Evolutionary conservation across 2,113 vertebrate species (phyloP).

Genomic region (Rostratula benghalensis): DNA sequence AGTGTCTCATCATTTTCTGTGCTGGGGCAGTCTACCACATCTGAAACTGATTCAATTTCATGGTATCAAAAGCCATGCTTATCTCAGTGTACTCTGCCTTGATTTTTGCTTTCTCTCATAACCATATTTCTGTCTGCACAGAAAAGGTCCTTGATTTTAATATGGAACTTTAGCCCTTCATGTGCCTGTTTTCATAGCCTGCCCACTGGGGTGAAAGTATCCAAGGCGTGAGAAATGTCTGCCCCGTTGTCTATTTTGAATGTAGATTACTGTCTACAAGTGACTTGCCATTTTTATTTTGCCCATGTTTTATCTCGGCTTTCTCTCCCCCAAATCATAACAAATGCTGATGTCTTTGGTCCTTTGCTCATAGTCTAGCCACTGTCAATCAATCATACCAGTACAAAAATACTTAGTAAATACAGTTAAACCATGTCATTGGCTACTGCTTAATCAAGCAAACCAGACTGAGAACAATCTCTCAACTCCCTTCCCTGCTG

Average conservation of each 20-base stretch:
- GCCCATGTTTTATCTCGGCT: not conserved
- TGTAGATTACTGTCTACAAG: conserved; percentile 43
- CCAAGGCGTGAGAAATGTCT: conserved; percentile 44
- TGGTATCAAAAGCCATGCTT: not conserved
- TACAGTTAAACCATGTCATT: not conserved
- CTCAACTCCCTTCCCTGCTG: not conserved
- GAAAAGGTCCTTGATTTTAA: conserved; percentile 17
- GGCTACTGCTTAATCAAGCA: conserved; percentile 23
- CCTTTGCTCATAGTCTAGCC: not conserved
- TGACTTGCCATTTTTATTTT: conserved; percentile 20
- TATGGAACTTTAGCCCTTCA: not conserved
- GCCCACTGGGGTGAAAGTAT: not conserved
- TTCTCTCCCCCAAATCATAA: not conserved
- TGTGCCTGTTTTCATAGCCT: not conserved
- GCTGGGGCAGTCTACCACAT: conserved; percentile 1
- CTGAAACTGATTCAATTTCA: conserved; percentile 53
- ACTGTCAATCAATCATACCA: not conserved
- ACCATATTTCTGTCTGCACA: conserved; percentile 3
- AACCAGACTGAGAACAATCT: not conserved
- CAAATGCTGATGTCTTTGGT: not conserved
- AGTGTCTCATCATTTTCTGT: not conserved
- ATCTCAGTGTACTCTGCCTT: not conserved
- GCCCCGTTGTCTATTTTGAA: conserved; percentile 30
- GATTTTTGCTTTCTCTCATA: conserved; percentile 28
- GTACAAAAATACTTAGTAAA: not conserved